These are phyloP conservation scores for Glyptemys insculpta DNA, from an alignment of 2,797 vertebrate genomes.

Conservation along the genomic window DNA sequence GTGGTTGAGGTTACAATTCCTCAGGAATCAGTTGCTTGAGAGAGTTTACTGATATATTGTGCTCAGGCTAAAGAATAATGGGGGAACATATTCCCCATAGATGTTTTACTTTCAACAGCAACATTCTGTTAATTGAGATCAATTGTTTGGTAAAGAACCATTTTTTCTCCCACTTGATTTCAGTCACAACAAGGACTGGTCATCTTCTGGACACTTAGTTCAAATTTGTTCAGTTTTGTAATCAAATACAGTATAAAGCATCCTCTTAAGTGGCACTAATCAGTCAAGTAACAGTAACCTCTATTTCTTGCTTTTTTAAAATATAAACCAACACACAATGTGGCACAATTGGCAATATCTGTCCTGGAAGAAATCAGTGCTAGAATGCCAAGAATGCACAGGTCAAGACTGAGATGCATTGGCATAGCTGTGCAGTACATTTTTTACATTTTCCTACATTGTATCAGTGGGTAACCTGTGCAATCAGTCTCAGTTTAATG, in stretches of 20 bases:
- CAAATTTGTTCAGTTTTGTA: not conserved
- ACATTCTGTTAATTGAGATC: not conserved
- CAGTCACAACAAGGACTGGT: not conserved
- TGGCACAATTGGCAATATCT: not conserved
- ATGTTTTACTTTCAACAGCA: not conserved
- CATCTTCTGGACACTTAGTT: not conserved
- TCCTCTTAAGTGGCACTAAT: not conserved
- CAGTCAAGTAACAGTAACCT: not conserved
- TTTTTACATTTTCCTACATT: not conserved
- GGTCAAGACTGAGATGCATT: not conserved
- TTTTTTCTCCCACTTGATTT: not conserved
- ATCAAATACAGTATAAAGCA: not conserved
- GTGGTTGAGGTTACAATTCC: not conserved
- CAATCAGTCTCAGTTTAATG: not conserved
- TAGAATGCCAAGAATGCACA: not conserved
- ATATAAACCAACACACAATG: not conserved
- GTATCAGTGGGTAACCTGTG: not conserved
- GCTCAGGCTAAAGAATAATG: not conserved
- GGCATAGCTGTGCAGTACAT: not conserved
- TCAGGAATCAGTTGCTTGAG: not conserved
- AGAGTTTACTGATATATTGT: not conserved
- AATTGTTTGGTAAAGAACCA: not conserved
- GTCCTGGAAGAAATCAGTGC: not conserved
- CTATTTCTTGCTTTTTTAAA: not conserved
- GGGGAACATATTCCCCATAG: not conserved